Evolutionary conservation across 2,888 invertebrate genomes (phyloP).

Genomic region (Protodeltote pygarga): DNA sequence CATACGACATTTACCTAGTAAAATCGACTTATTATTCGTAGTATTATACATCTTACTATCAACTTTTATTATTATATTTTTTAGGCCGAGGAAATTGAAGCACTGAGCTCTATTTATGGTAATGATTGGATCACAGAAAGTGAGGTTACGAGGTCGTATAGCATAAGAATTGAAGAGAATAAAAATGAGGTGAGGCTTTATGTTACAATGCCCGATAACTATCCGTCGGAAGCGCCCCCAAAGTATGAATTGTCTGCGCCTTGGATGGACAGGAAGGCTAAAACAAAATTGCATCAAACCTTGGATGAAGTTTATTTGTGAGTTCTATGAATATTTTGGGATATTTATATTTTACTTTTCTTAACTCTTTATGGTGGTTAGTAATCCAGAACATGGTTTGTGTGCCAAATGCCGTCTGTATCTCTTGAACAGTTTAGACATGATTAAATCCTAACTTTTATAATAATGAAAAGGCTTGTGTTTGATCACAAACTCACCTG

Average conservation of each 20-base stretch:
- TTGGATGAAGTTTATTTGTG: constrained; percentile 90
- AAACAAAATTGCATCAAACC: constrained; percentile 83
- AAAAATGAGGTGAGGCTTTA: constrained; percentile 86
- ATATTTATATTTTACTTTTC: too few relatives aligned
- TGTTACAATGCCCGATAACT: constrained; percentile 88
- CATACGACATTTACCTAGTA: background rate
- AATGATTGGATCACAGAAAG: constrained; percentile 89
- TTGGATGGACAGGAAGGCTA: constrained; percentile 88
- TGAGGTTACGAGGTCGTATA: constrained; percentile 85
- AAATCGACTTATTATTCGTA: constrained; percentile 1
- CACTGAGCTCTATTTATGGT: constrained; percentile 90
- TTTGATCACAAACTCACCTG: too few relatives aligned
- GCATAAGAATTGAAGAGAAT: constrained; percentile 85
- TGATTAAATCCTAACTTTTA: too few relatives aligned
- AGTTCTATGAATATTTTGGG: too few relatives aligned
- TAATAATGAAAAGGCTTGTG: too few relatives aligned
- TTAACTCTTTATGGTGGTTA: too few relatives aligned
- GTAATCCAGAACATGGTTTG: too few relatives aligned
- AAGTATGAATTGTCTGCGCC: constrained; percentile 91
- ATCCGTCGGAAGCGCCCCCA: constrained; percentile 89
- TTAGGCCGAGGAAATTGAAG: constrained; percentile 91
- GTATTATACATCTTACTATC: constrained; percentile 1
- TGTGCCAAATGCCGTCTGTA: too few relatives aligned
- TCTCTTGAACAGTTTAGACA: too few relatives aligned
- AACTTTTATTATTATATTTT: constrained; percentile 14